phyloP scores from a whole-genome alignment of 1,140 invertebrate genomes.

The Latrodectus geometricus region DNA sequence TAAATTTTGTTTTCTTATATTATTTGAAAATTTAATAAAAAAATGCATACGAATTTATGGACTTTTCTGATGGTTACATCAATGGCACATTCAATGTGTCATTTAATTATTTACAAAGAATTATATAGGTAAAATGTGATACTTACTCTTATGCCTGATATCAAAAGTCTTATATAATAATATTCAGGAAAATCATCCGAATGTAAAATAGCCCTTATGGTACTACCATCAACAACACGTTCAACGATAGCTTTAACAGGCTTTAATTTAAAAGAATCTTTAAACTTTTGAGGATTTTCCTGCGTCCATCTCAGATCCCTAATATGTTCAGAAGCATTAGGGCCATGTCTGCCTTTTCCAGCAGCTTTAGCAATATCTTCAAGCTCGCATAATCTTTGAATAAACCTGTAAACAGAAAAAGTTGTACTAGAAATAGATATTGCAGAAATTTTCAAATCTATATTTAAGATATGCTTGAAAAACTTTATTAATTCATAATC shows the following conservation, averaged over 20 bases:
- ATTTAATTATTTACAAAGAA: neutral
- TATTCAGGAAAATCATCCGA: slow-evolving; percentile 73
- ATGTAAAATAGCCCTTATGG: slow-evolving; percentile 87
- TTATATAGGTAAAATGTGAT: no score
- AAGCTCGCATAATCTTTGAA: slow-evolving; percentile 79
- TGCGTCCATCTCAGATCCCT: slow-evolving; percentile 88
- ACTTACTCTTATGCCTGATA: slow-evolving; percentile 89
- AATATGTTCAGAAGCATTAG: slow-evolving; percentile 75
- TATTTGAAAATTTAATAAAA: no score
- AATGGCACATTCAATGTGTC: neutral
- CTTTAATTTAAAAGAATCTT: slow-evolving; percentile 83
- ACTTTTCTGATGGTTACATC: neutral
- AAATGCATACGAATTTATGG: neutral
- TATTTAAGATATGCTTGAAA: neutral
- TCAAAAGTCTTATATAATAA: slow-evolving; percentile 90
- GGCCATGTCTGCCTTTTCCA: slow-evolving; percentile 86
- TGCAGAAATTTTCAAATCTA: neutral
- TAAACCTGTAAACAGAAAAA: slow-evolving; percentile 32
- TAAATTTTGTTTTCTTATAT: no score
- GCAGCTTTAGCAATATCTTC: slow-evolving; percentile 90
- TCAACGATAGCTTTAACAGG: slow-evolving; percentile 87
- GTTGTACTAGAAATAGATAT: slow-evolving; percentile 28
- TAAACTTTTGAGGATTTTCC: slow-evolving; percentile 84
- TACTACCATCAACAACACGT: slow-evolving; percentile 96
- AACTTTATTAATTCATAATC: neutral